Evolutionary conservation across 2,888 invertebrate genomes (phyloP).

Genomic region (Helicoverpa assulta): DNA sequence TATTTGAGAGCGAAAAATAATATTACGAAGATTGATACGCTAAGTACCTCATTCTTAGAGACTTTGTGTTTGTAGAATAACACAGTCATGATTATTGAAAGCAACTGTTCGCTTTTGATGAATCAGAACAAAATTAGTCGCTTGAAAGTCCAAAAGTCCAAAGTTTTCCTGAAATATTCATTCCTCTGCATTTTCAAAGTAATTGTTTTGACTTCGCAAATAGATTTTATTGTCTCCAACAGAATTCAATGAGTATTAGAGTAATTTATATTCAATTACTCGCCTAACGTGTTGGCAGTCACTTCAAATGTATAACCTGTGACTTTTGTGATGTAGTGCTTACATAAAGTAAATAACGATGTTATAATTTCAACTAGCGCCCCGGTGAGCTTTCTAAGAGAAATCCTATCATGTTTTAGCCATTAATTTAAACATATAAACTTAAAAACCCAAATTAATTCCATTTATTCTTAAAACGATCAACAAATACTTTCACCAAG

Average conservation of each 20-base stretch:
- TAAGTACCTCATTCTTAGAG: conserved; percentile 1
- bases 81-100: conserved; percentile 12
- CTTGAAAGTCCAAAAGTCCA: conserved; percentile 4
- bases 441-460: too few species aligned
- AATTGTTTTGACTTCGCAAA: conserved; percentile 24
- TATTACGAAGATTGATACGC: neutral
- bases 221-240: conserved; percentile 27
- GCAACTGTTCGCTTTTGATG: conserved; percentile 28
- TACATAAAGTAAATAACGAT: conserved; percentile 34
- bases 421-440: too few species aligned
- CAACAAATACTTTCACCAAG: too few species aligned
- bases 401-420: neutral
- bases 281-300: conserved; percentile 47
- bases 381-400: neutral
- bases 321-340: conserved; percentile 42
- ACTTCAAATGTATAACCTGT: conserved; percentile 54
- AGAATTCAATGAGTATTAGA: conserved; percentile 41
- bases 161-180: conserved; percentile 6
- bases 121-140: conserved; percentile 14
- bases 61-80: neutral
- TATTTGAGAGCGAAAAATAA: neutral
- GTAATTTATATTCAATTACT: conserved; percentile 48
- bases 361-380: conserved; percentile 34
- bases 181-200: conserved; percentile 14
- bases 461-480: too few species aligned